Evolutionary conservation across 2,797 vertebrate species (phyloP).

Genomic region (Heteromormyrus szaboi): DNA sequence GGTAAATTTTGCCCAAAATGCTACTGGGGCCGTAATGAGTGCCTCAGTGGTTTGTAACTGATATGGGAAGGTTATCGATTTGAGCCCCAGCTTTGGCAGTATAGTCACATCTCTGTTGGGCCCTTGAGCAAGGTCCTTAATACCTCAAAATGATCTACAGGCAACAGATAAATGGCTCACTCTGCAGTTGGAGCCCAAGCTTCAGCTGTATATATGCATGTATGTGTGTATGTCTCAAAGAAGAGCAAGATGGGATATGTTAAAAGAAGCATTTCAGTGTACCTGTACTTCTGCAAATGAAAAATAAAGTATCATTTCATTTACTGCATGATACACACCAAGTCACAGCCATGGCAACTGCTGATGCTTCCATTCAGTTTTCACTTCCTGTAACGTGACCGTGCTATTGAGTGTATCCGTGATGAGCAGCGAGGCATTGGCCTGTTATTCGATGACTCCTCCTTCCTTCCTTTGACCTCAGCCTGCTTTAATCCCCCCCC

Average conservation of each 20-base stretch:
- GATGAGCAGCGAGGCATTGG: not conserved
- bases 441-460: not conserved
- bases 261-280: not conserved
- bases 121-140: not conserved
- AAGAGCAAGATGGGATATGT: not conserved
- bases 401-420: not conserved
- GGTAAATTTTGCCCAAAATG: not conserved
- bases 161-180: not conserved
- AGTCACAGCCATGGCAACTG: not conserved
- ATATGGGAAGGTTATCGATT: not conserved
- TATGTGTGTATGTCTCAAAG: not conserved
- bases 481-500: not conserved
- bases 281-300: not conserved
- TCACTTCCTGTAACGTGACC: not conserved
- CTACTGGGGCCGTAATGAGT: not conserved
- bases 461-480: not conserved
- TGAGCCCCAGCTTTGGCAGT: not conserved
- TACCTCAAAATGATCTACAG: not conserved
- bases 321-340: not conserved
- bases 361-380: not conserved
- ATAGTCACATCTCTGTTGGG: not conserved
- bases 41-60: not conserved
- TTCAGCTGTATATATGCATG: not conserved
- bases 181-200: not conserved
- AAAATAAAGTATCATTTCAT: not conserved